Percentiles rank a stretch among this genome's conserved stretches.
These are phyloP conservation scores for Nixonia krombeini DNA, from an alignment of 1,140 invertebrate species.

Conservation along the genomic window DNA sequence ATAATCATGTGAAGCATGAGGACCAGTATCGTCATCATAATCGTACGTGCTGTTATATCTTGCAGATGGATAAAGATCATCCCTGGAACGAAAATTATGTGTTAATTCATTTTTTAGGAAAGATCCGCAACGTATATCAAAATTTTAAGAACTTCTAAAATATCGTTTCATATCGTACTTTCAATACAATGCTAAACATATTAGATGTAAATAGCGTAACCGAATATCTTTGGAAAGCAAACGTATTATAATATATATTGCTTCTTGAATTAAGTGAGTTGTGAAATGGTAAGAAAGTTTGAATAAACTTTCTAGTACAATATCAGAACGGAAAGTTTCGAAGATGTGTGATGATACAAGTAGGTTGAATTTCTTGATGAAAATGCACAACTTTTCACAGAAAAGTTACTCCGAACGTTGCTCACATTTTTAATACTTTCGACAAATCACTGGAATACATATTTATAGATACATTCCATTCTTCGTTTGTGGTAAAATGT, in stretches of 20 bases:
- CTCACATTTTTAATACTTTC: background rate
- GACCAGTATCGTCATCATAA: conserved; percentile 64
- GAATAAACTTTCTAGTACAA: conserved; percentile 16
- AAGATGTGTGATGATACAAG: conserved; percentile 4
- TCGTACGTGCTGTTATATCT: conserved; percentile 56
- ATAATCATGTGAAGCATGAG: conserved; percentile 66
- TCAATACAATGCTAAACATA: background rate
- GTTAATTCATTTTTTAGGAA: background rate
- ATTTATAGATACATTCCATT: background rate
- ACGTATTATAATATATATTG: conserved; percentile 30
- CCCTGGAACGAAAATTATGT: conserved; percentile 38
- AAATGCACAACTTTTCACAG: background rate
- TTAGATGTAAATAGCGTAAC: conserved; percentile 20
- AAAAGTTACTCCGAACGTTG: background rate
- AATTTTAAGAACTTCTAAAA: conserved; percentile 13
- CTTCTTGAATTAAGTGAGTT: conserved; percentile 24
- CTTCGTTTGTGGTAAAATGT: background rate
- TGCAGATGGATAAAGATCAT: conserved; percentile 55
- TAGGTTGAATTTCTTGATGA: background rate
- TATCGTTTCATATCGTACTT: background rate
- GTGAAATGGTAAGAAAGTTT: background rate
- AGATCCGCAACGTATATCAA: conserved; percentile 13
- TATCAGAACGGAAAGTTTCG: conserved; percentile 3
- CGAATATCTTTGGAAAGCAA: background rate
- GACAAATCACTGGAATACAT: background rate